Conservation (phyloP, 2,888 invertebrate species). For the Siphonodentalium dalli region DNA sequence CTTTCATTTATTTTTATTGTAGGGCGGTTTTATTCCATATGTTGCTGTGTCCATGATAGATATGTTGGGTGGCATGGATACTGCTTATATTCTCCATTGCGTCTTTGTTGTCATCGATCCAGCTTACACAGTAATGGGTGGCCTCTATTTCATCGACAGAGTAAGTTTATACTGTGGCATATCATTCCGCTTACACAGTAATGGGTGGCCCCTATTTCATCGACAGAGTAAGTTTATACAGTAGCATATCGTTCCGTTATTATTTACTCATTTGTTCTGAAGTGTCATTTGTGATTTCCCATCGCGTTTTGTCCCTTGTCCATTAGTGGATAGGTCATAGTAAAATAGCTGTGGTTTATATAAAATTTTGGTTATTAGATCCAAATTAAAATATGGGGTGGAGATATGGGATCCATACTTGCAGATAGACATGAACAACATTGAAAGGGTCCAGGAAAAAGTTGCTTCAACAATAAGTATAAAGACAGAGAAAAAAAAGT, state of each 20-base stretch:
- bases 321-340: no score
- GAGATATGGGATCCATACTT: no score
- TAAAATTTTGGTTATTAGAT: no score
- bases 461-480: no score
- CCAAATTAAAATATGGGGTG: no score
- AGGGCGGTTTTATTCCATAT: slow-evolving; percentile 76
- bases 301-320: no score
- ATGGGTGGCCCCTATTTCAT: not conserved
- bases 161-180: slow-evolving; percentile 68
- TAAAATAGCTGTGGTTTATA: no score
- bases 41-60: slow-evolving; percentile 77
- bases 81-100: slow-evolving; percentile 75
- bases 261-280: slow-evolving; percentile 3
- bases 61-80: slow-evolving; percentile 64
- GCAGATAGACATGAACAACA: no score
- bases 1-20: slow-evolving; percentile 28
- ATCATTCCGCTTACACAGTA: not conserved
- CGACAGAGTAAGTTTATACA: not conserved
- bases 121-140: slow-evolving; percentile 83
- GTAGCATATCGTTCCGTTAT: not conserved
- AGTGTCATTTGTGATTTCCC: no score
- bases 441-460: no score
- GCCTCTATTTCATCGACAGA: slow-evolving; percentile 81
- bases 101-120: slow-evolving; percentile 79
- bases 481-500: no score